These are phyloP conservation scores for Oreochromis tanganicae DNA, from an alignment of 2,113 vertebrate species.

Conservation along the genomic window DNA sequence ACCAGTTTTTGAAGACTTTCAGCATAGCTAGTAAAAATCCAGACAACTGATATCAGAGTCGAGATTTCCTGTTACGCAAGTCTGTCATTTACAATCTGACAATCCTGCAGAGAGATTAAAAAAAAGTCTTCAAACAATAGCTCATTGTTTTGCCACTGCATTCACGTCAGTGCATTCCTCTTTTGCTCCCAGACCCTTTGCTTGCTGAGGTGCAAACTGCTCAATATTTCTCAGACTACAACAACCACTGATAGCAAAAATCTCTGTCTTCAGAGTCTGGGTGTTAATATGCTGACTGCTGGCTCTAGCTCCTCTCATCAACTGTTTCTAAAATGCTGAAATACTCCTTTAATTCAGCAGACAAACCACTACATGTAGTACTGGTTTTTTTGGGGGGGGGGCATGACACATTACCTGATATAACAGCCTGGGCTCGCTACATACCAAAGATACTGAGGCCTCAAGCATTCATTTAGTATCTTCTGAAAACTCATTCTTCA, in stretches of 20 bases:
- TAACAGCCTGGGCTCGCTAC: background rate
- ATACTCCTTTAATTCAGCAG: background rate
- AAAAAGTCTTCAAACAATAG: background rate
- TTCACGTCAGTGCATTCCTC: background rate
- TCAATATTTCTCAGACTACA: background rate
- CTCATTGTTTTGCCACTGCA: background rate
- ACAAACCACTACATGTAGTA: background rate
- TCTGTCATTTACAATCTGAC: background rate
- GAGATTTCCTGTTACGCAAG: background rate
- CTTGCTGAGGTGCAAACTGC: background rate
- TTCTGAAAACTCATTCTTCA: background rate
- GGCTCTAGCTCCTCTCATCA: background rate
- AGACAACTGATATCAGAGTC: background rate
- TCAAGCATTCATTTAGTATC: background rate
- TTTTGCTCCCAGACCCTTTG: background rate
- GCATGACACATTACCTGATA: background rate
- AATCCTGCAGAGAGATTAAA: background rate
- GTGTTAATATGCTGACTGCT: background rate
- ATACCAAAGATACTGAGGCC: background rate
- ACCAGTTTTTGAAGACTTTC: background rate
- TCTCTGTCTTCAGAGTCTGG: background rate
- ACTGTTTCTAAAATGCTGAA: background rate
- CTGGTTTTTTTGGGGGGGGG: rapidly evolving
- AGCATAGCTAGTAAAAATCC: rapidly evolving
- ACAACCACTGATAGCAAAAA: background rate